A percentile compares a stretch with the other conserved stretches of the same genome.
These are phyloP conservation scores for Siderastrea siderea DNA, from an alignment of 92 coral and sea anemone genomes.

Conservation along the genomic window DNA sequence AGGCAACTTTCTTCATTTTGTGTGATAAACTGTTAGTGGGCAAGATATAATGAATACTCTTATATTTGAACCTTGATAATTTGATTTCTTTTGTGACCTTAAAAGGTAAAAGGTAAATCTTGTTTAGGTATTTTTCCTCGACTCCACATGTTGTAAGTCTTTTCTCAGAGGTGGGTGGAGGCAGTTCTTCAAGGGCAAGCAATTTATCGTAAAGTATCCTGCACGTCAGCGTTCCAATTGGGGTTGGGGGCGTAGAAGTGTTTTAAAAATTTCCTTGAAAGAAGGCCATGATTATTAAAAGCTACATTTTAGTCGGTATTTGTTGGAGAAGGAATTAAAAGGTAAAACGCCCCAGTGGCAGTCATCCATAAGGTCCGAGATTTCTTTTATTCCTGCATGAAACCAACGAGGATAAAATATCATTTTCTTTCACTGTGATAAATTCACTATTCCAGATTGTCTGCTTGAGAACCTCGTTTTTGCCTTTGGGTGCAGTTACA, in stretches of 20 bases:
- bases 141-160: too few relatives aligned
- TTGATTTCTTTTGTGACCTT: too few relatives aligned
- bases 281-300: too few relatives aligned
- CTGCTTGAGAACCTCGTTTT: slow-evolving; percentile 15
- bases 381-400: not conserved
- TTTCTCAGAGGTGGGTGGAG: slow-evolving; percentile 13
- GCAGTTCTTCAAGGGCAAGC: slow-evolving; percentile 9
- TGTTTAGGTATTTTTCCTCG: too few relatives aligned
- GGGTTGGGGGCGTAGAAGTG: not conserved
- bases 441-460: slow-evolving; percentile 7
- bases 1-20: too few relatives aligned
- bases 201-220: not conserved
- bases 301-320: not conserved
- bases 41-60: too few relatives aligned
- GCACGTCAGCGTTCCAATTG: slow-evolving; percentile 5
- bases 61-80: too few relatives aligned
- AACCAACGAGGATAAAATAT: not conserved
- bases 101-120: too few relatives aligned
- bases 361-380: not conserved
- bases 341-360: not conserved
- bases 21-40: too few relatives aligned
- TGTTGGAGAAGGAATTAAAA: not conserved
- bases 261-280: too few relatives aligned
- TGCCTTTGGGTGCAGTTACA: not conserved
- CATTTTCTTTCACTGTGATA: not conserved